Percentiles rank a stretch among this genome's conserved stretches.
Evolutionary conservation across 2,113 vertebrate genomes (phyloP).

Genomic region (Zapornia atra): DNA sequence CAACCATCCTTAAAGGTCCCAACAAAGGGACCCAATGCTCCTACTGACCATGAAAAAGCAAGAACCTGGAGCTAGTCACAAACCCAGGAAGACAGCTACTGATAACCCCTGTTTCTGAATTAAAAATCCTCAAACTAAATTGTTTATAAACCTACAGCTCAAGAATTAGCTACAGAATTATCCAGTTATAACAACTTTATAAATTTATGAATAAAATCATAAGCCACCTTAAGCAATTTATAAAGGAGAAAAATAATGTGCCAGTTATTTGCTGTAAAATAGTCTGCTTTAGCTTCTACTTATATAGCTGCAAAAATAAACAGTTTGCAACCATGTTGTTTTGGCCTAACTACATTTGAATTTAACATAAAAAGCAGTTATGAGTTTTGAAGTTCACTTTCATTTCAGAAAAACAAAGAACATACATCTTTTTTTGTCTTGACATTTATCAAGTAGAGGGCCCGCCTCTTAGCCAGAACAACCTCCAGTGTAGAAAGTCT

Average conservation of each 20-base stretch:
- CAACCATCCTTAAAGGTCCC: not conserved
- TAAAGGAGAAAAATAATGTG: conserved; percentile 5
- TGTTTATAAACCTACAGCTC: not conserved
- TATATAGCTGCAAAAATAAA: not conserved
- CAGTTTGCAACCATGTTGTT: not conserved
- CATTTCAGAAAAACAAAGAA: not conserved
- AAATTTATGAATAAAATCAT: not conserved
- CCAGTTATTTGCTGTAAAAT: not conserved
- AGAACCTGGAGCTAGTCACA: not conserved
- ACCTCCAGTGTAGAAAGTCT: not conserved
- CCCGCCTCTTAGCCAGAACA: not conserved
- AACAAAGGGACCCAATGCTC: rapidly evolving
- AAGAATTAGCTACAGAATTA: conserved; percentile 6
- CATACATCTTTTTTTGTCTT: not conserved
- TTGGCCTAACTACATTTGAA: not conserved
- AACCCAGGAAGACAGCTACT: not conserved
- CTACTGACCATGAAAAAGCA: not conserved
- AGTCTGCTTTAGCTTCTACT: not conserved
- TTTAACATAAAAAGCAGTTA: not conserved
- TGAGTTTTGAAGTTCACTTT: not conserved
- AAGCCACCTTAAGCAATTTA: not conserved
- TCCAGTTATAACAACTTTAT: not conserved
- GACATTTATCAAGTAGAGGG: not conserved
- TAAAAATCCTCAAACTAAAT: not conserved
- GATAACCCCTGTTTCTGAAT: not conserved